These are phyloP conservation scores for Phasianus colchicus DNA, from an alignment of 2,113 vertebrate genomes.

Conservation along the genomic window DNA sequence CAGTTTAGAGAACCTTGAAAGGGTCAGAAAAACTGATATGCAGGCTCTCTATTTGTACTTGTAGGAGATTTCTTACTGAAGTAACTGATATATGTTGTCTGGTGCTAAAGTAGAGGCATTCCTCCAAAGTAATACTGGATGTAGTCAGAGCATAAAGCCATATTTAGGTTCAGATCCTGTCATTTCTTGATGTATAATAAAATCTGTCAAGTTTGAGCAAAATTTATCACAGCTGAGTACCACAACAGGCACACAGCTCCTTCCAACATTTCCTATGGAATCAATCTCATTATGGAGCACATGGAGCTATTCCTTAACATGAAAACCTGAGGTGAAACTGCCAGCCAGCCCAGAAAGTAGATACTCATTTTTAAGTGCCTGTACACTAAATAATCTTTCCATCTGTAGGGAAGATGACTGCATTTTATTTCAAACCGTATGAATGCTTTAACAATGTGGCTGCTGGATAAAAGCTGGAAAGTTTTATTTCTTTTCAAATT, in stretches of 20 bases:
- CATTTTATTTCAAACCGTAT: not conserved
- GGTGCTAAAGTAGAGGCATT: not conserved
- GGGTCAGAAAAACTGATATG: not conserved
- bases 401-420: not conserved
- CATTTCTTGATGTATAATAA: not conserved
- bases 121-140: not conserved
- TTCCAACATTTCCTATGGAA: not conserved
- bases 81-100: not conserved
- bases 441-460: not conserved
- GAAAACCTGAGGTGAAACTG: not conserved
- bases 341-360: not conserved
- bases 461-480: not conserved
- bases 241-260: not conserved
- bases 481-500: not conserved
- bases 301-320: rapidly evolving
- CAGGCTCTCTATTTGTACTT: not conserved
- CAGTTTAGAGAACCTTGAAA: slow-evolving; percentile 10
- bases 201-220: not conserved
- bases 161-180: not conserved
- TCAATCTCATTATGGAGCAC: not conserved
- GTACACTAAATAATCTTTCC: not conserved
- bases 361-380: not conserved
- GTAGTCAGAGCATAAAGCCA: not conserved
- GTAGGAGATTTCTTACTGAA: not conserved
- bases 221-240: not conserved